Evolutionary conservation across 2,797 vertebrate species (phyloP).

Genomic region (Melanotaenia nigrans): DNA sequence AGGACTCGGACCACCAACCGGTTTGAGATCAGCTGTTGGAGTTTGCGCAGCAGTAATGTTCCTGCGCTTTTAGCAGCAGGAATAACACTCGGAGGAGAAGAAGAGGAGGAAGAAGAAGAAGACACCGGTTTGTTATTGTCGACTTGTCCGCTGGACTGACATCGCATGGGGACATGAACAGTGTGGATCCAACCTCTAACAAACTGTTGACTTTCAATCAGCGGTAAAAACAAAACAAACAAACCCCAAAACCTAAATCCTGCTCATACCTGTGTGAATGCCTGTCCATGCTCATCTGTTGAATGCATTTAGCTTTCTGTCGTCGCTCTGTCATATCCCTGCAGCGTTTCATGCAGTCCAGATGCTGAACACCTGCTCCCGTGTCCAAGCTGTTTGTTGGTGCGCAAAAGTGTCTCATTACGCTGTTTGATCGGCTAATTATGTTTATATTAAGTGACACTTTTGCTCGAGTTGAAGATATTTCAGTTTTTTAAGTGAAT

Average conservation of each 20-base stretch:
- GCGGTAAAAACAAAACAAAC: constrained; percentile 77
- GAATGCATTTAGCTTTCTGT: constrained; percentile 39
- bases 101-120: neutral
- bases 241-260: neutral
- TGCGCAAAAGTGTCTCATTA: constrained; percentile 35
- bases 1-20: constrained; percentile 30
- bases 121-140: constrained; percentile 47
- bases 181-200: constrained; percentile 83
- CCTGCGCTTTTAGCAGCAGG: constrained; percentile 45
- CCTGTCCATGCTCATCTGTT: constrained; percentile 70
- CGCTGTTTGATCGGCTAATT: neutral
- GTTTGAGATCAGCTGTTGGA: constrained; percentile 54
- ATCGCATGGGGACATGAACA: constrained; percentile 86
- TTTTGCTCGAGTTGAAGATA: constrained; percentile 21
- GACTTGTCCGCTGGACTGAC: constrained; percentile 72
- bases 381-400: neutral
- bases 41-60: constrained; percentile 63
- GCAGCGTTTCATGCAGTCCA: constrained; percentile 49
- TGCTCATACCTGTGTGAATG: constrained; percentile 44
- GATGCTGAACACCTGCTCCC: constrained; percentile 43
- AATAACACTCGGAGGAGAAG: neutral
- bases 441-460: constrained; percentile 4
- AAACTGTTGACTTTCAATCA: constrained; percentile 91
- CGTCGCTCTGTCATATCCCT: constrained; percentile 31
- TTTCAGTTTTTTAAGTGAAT: constrained; percentile 22